Conservation (phyloP, 2,113 vertebrate genomes). For the Dissostichus mawsoni region DNA sequence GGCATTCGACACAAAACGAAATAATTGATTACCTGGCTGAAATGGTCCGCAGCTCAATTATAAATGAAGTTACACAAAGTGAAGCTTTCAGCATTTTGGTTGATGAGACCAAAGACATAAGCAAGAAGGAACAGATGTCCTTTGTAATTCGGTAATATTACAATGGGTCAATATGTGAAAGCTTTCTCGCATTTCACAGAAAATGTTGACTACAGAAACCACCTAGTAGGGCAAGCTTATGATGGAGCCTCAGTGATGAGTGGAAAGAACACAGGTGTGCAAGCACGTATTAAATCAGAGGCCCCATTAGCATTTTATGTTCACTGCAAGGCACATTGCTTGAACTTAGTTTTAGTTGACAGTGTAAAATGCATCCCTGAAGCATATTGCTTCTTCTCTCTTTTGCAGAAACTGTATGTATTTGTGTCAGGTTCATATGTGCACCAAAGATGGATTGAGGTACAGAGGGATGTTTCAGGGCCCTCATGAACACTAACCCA, state of each 20-base stretch:
- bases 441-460: constrained; percentile 24
- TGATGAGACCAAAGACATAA: constrained; percentile 27
- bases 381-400: constrained; percentile 21
- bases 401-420: constrained; percentile 27
- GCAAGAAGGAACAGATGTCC: constrained; percentile 42
- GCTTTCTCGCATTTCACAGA: constrained; percentile 42
- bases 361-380: constrained; percentile 33
- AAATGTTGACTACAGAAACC: constrained; percentile 50
- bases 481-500: background rate
- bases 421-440: constrained; percentile 39
- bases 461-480: constrained; percentile 32
- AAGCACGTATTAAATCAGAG: constrained; percentile 18
- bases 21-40: constrained; percentile 33
- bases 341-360: constrained; percentile 31
- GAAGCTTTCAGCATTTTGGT: constrained; percentile 47
- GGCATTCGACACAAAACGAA: constrained; percentile 2
- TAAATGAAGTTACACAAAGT: constrained; percentile 9
- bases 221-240: background rate
- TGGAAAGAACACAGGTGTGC: constrained; percentile 28
- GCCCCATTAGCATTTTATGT: constrained; percentile 27
- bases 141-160: constrained; percentile 45
- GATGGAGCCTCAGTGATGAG: constrained; percentile 29
- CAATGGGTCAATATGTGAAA: constrained; percentile 38
- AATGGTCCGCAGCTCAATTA: constrained; percentile 37
- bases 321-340: constrained; percentile 24